Evolutionary conservation across 2,797 vertebrate species (phyloP), one percentile per base, ranked within the genome.

Genomic region (Anguilla obscura): DNA sequence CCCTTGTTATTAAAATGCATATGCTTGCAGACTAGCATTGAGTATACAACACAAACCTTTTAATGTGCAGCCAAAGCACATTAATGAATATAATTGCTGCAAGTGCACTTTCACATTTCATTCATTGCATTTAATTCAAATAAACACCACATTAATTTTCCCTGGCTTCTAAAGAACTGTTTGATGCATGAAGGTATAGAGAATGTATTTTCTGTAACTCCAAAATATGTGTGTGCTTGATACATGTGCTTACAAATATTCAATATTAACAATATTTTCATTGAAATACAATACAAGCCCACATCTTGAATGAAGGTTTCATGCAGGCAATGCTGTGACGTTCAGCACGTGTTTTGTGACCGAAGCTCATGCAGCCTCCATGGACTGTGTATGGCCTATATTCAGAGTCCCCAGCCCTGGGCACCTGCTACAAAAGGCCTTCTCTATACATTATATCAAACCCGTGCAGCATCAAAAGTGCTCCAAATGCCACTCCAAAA

Each of bases 401-500:
- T 79, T 79, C 74, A 76, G 71, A 36, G 24, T 36, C 30, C 16
- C 40, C 36, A 50, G 16, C 79, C 21, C 40, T 48, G 79, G 45
- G 50, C 79, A 50, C 79, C 69, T 69, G 14, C 16, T 4, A 45
- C 9, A 24, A 36, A 54, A 48, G 87, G 71, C 74, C 86, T 8
- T 40, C 85, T 86, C 88, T 56, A 76, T 33, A 69, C 84, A 16
- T 88, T 84, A 83, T 27, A 87, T 89, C 88, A 87, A 87, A 87
- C 80, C 60, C 85, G 58, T 48, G 71, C 48, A 74, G 63, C 85
- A 48, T 66, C n/a, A 48, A 10, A 52, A 45, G 74, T 63, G 79
- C 88, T 89, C 89, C 86, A 89, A 88, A 84, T 90, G 85, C 86
- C 91, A 60, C 80, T 45, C 86, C 79, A 71, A 86, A 90, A 88